Base-by-base conservation (phyloP, 2,888 invertebrate genomes). In the Sminthurides aquaticus region DNA sequence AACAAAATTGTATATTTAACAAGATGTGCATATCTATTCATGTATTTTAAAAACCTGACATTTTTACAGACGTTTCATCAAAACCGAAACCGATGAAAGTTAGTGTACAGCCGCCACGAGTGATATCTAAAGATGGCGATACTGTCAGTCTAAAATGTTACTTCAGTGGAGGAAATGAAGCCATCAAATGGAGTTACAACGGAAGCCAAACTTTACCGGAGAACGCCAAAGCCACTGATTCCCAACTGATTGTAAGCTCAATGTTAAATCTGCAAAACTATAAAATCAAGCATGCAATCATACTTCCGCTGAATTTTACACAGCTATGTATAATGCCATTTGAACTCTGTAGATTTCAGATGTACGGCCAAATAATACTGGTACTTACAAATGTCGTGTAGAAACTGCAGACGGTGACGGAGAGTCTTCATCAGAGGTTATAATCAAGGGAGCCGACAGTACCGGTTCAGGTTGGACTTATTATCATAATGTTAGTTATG, bases 111-210 rank as follows among this genome's bases (percentile, higher is more conserved):
- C 57, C 57, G 15, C 26, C 11, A n/a, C 25, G 57, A 28, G 57
- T 24, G 2, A 18, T 28, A 11, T 20, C 18, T 5, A 3, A 20
- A 15, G 27, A 25, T 8, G 57, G 57, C 20, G 57, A 57, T n/a
- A 27, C 57, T 18, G 57, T 28, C 2, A 57, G 28, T 28, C 27
- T 57, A 20, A 57, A 57, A n/a, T 57, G 57, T n/a, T 57, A 57
- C 25, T 57, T 57, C 28, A 28, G 28, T 27, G 57, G 57, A 2
- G 3, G 57, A 3, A 26, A 27, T 11, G 18, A 20, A 25, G 15
- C 22, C 26, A 18, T 56, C 5, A 28, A 57, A 15, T 57, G 57
- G 57, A 27, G 20, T 2, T 57, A 27, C 18, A 57, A 57, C 27
- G 57, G 57, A 20, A 28, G 28, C 11, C 27, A 57, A 3, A 55